Conservation (phyloP, 2,113 vertebrate genomes). For the Rafetus swinhoei region DNA sequence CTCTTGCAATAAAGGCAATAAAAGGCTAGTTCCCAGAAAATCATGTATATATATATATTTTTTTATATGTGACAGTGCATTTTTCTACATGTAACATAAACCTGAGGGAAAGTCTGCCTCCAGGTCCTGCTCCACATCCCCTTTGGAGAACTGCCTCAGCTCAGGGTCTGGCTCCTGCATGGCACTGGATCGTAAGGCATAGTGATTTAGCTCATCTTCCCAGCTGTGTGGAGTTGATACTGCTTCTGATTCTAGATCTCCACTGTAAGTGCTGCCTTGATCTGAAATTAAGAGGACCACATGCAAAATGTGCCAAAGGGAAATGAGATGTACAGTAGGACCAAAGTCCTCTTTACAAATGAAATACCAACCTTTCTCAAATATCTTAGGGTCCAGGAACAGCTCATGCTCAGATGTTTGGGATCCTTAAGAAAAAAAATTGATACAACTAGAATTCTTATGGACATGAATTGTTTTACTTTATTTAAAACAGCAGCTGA, state of each 20-base stretch:
- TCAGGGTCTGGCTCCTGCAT: constrained; percentile 76
- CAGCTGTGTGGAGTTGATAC: constrained; percentile 91
- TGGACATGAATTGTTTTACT: background rate
- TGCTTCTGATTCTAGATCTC: constrained; percentile 91
- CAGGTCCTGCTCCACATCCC: constrained; percentile 86
- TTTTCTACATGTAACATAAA: constrained; percentile 62
- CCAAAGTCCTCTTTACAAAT: constrained; percentile 1
- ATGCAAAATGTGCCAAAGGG: background rate
- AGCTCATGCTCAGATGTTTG: constrained; percentile 84
- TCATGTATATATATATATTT: background rate
- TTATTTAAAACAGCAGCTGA: background rate
- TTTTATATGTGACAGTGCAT: rapidly evolving
- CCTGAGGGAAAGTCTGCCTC: constrained; percentile 93
- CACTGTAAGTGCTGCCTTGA: constrained; percentile 88
- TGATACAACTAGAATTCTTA: background rate
- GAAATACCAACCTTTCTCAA: constrained; percentile 83
- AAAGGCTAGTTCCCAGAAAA: background rate
- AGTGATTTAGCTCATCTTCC: constrained; percentile 91
- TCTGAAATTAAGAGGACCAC: constrained; percentile 75
- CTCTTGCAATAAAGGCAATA: background rate
- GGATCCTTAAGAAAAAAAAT: constrained; percentile 74
- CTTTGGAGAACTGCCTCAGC: constrained; percentile 71
- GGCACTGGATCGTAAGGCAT: constrained; percentile 74
- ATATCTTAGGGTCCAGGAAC: constrained; percentile 84
- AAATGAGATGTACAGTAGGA: background rate